Conservation (phyloP, 2,113 vertebrate species). For the Phylloscopus trochiloides region DNA sequence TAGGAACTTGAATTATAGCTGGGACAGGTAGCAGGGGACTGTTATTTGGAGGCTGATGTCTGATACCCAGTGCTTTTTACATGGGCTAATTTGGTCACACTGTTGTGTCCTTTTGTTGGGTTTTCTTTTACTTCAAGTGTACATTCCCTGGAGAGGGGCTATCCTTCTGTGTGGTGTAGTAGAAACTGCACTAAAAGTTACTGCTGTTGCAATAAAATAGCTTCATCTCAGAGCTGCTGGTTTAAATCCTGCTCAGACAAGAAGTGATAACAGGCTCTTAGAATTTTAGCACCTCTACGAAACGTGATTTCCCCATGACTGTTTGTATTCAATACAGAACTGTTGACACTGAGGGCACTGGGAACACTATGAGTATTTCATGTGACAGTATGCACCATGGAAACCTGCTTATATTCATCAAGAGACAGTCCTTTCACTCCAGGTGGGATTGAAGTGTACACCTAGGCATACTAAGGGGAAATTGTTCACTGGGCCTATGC, state of each 20-base stretch:
- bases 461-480: neutral
- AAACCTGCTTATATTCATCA: neutral
- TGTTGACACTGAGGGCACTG: neutral
- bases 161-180: neutral
- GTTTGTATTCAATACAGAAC: neutral
- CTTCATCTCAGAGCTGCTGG: neutral
- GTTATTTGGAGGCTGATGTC: neutral
- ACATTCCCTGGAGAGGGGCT: neutral
- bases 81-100: neutral
- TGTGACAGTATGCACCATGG: neutral
- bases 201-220: constrained; percentile 15
- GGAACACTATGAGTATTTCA: neutral
- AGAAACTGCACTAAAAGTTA: neutral
- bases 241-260: constrained; percentile 10
- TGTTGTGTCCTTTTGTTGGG: neutral
- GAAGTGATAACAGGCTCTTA: neutral
- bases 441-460: neutral
- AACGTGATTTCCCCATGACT: neutral
- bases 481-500: neutral
- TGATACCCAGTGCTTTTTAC: neutral
- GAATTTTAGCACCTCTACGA: neutral
- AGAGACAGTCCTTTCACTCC: neutral
- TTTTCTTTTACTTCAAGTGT: neutral
- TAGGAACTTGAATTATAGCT: neutral
- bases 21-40: neutral